Evolutionary conservation across 2,797 vertebrate species (phyloP), one percentile per base, ranked within the genome.

Genomic region (Erpetoichthys calabaricus): DNA sequence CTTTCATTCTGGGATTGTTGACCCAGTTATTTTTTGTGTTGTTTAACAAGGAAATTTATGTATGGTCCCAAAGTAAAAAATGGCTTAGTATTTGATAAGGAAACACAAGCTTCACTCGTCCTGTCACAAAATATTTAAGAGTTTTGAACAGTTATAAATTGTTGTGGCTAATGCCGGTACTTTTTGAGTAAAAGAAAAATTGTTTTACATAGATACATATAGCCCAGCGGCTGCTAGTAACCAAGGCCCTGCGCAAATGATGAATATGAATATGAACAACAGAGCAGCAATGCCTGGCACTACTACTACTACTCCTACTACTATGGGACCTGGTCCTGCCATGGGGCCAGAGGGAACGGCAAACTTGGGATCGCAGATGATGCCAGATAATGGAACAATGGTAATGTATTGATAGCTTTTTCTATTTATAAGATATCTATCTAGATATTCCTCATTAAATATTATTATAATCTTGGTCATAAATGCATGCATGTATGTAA

Each of bases 361-460:
- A 83, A 93, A 86, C 80, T 85, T 94, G 82, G 92, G 88, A 76
- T 79, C 91, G 64, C 77, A 88, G 68, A 73, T 95, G 86, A 90
- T 92, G 86, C 82, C 91, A 69, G 94, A 97, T 84, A 96, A 94
- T 74, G 91, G 89, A 87, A 76, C 89, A 67, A 92, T 92, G 95
- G 94, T 98, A 97, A 96, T 3, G 91, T 93, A 92, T 91, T 78
- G 69, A 61, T 66, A 62, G 43, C 25, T 25, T 25, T 25, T 25
- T 25, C 25, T 25, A 25, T 25, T 25, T 25, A 25, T 25, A 25
- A 25, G 25, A n/a, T 25, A 25, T 25, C 25, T 25, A 25, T 25
- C 2, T 25, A 25, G 25, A 25, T 25, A 25, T 25, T 25, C 25
- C 25, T 25, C 25, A 25, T 25, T 25, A 25, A 25, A 25, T 25